Conservation (phyloP, 2,888 invertebrate species). For the Meta bourneti region DNA sequence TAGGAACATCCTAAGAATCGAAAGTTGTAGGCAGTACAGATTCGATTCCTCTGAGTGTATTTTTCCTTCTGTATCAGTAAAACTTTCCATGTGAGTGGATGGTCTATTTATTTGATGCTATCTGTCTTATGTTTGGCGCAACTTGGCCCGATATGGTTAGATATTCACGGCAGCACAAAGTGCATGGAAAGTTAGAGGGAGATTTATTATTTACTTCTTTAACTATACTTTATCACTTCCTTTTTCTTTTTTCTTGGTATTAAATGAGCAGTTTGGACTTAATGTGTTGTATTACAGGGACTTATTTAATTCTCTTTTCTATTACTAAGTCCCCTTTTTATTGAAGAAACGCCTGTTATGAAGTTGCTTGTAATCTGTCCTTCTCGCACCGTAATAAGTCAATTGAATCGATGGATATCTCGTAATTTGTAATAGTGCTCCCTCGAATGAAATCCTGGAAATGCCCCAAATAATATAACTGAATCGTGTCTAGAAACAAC, state of each 20-base stretch:
- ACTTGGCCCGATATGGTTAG: too few relatives aligned
- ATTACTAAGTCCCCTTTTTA: neutral
- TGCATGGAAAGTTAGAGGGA: slow-evolving; percentile 45
- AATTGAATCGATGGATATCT: neutral
- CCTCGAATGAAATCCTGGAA: neutral
- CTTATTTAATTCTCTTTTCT: neutral
- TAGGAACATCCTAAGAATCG: too few relatives aligned
- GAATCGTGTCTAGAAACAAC: too few relatives aligned
- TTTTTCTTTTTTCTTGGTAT: slow-evolving; percentile 15
- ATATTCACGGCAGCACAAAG: slow-evolving; percentile 47
- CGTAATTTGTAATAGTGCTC: neutral
- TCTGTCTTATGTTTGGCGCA: too few relatives aligned
- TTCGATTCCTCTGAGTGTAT: too few relatives aligned
- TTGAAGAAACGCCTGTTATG: neutral
- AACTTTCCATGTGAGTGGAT: too few relatives aligned
- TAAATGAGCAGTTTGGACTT: slow-evolving; percentile 42
- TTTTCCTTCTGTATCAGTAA: too few relatives aligned
- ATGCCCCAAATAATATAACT: neutral
- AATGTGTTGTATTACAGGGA: slow-evolving; percentile 23
- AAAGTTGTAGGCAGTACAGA: too few relatives aligned
- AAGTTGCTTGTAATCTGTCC: slow-evolving; percentile 19
- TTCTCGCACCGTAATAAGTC: slow-evolving; percentile 20
- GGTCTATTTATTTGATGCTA: too few relatives aligned
- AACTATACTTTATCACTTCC: neutral
- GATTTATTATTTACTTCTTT: neutral